These are phyloP conservation scores for Mastigias papua DNA, from an alignment of 30 jellyfish, hydroid and myxozoan species.

Conservation along the genomic window DNA sequence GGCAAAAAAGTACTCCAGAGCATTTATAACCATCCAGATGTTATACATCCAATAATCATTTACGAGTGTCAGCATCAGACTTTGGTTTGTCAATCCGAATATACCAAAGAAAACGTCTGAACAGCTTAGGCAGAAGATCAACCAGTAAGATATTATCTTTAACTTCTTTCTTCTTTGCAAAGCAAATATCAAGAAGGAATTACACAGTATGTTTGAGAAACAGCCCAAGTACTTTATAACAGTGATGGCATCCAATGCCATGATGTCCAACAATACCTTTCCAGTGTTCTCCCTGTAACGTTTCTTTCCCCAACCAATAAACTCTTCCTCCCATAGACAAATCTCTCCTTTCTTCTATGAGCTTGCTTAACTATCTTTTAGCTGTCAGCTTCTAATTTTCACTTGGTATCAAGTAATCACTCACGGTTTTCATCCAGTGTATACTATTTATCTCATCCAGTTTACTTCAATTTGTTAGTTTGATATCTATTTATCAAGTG, in stretches of 20 bases:
- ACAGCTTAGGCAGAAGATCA: slow-evolving; percentile 20
- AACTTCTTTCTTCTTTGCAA: slow-evolving; percentile 16
- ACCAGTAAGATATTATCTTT: slow-evolving; percentile 6
- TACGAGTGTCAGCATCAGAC: background rate
- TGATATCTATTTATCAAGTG: too few relatives aligned
- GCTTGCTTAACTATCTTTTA: too few relatives aligned
- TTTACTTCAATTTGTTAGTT: too few relatives aligned
- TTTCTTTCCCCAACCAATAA: too few relatives aligned
- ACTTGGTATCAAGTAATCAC: too few relatives aligned
- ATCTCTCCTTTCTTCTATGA: too few relatives aligned
- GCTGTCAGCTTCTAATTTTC: too few relatives aligned
- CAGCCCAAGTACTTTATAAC: background rate
- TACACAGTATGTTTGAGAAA: slow-evolving; percentile 1
- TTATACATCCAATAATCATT: background rate
- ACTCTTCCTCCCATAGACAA: too few relatives aligned
- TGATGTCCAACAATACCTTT: background rate
- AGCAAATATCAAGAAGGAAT: slow-evolving; percentile 24
- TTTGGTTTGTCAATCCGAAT: background rate
- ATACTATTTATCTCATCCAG: too few relatives aligned
- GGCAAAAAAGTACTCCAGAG: slow-evolving; percentile 9
- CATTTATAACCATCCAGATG: background rate
- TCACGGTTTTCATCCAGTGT: too few relatives aligned
- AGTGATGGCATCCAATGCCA: background rate
- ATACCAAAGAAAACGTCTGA: slow-evolving; percentile 44
- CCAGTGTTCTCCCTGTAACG: background rate